These are phyloP conservation scores for Falco columbarius DNA, from an alignment of 2,797 vertebrate species.

Conservation along the genomic window DNA sequence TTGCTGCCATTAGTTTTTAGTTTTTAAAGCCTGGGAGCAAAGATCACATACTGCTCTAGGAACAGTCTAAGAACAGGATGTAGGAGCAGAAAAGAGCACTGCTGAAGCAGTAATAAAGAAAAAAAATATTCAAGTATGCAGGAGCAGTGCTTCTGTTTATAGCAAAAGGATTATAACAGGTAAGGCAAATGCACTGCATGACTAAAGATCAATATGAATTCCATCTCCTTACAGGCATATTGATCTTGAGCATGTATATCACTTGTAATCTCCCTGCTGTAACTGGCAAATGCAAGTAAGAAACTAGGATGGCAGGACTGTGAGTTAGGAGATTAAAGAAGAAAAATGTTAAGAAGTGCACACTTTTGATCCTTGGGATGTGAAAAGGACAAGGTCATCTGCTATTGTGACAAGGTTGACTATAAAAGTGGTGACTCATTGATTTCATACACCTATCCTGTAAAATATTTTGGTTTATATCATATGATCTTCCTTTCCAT, in stretches of 20 bases:
- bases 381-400: constrained; percentile 16
- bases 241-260: constrained; percentile 2
- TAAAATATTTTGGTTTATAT: constrained; percentile 34
- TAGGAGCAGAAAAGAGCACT: background rate
- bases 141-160: background rate
- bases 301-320: background rate
- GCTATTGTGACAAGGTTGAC: background rate
- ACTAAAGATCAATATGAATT: constrained; percentile 29
- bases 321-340: background rate
- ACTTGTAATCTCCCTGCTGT: background rate
- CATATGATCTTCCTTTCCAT: constrained; percentile 22
- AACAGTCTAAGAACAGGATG: background rate
- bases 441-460: background rate
- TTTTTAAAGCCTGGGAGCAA: background rate
- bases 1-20: background rate
- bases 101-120: background rate
- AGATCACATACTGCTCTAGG: background rate
- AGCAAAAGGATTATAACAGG: background rate
- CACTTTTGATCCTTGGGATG: background rate
- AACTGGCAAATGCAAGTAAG: constrained; percentile 10
- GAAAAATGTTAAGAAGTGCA: background rate
- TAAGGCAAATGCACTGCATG: constrained; percentile 6
- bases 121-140: background rate
- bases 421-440: background rate
- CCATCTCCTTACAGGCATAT: constrained; percentile 14